Percentiles rank a stretch among this genome's conserved stretches.
Conservation (phyloP, 2,113 vertebrate genomes). For the Plecotus auritus region DNA sequence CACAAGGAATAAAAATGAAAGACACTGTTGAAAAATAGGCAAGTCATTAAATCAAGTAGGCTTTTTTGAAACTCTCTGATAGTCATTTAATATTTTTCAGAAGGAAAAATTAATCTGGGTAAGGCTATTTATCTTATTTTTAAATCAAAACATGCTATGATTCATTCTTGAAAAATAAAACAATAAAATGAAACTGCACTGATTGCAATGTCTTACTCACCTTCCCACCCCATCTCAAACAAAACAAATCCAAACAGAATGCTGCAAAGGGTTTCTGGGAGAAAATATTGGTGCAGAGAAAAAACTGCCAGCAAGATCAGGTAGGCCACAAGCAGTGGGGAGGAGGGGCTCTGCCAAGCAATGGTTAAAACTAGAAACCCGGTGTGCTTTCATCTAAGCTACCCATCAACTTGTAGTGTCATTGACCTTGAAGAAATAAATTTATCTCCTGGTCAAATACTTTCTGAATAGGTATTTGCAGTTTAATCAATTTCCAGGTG, state of each 20-base stretch:
- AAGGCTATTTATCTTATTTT: not conserved
- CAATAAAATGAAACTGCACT: slow-evolving; percentile 48
- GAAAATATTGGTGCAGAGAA: not conserved
- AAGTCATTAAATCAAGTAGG: not conserved
- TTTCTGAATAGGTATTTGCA: slow-evolving; percentile 51
- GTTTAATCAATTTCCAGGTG: slow-evolving; percentile 55
- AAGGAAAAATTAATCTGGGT: not conserved
- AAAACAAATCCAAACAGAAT: not conserved
- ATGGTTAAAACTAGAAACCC: not conserved
- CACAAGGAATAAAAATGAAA: not conserved
- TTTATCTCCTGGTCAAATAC: slow-evolving; percentile 55
- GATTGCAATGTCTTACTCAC: not conserved
- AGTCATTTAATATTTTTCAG: not conserved
- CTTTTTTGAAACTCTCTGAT: slow-evolving; percentile 11
- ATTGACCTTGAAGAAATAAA: slow-evolving; percentile 56
- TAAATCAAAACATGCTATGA: slow-evolving; percentile 47
- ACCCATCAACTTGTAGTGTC: slow-evolving; percentile 28
- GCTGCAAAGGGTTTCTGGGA: not conserved
- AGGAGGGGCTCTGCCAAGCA: not conserved
- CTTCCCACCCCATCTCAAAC: not conserved
- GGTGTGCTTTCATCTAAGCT: slow-evolving; percentile 31
- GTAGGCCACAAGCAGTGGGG: accelerated
- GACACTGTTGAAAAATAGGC: not conserved
- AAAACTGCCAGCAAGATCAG: not conserved
- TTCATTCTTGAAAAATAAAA: slow-evolving; percentile 22